Evolutionary conservation across 1,140 invertebrate genomes (phyloP), one percentile per base, ranked within the genome.

Genomic region (Rhynchophorus ferrugineus): DNA sequence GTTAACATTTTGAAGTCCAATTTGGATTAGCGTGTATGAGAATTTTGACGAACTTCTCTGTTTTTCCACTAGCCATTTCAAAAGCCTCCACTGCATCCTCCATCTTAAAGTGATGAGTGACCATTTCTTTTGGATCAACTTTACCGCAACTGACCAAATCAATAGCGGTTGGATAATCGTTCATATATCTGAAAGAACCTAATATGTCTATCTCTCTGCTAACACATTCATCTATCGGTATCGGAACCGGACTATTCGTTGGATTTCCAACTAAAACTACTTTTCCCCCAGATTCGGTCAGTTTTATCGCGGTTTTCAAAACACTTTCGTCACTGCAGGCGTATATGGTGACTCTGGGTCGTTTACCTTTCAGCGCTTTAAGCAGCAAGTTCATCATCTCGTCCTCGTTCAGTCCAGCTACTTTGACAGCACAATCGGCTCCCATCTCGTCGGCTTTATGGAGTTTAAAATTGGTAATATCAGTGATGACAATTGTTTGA

Each of bases 141-240:
- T 29, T 29, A 2, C 89, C 87, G 49, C 81, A 82, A 0, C 89
- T 79, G 3, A 96, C 78, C 69, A 96, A 77, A 0, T 83, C 78
- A 49, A 97, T 69, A 0, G 92, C 91, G 44, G 83, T 80, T 0
- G 83, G 78, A 71, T 95, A 96, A 62, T 89, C 87, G 72, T 96
- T 95, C 24, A 77, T 83, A 67, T 95, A 95, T 71, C 92, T 78
- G 69, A 96, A 95, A 29, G 91, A 80, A 36, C 92, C 92, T 59
- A 80, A 75, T 45, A 96, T 90, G 68, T 95, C 90, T 3, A 98
- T 82, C 77, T 96, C 93, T 49, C 86, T 71, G 0, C 81, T 69
- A 8, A 87, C 68, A 2, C 89, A 87, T 66, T 83, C 81, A 1
- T 88, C 78, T 38, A 96, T 69, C 5, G 93, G 91, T 29, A 96